A percentile compares a stretch with the other conserved stretches of the same genome.
phyloP scores from a whole-genome alignment of 2,113 vertebrate species.

The Gopherus flavomarginatus region DNA sequence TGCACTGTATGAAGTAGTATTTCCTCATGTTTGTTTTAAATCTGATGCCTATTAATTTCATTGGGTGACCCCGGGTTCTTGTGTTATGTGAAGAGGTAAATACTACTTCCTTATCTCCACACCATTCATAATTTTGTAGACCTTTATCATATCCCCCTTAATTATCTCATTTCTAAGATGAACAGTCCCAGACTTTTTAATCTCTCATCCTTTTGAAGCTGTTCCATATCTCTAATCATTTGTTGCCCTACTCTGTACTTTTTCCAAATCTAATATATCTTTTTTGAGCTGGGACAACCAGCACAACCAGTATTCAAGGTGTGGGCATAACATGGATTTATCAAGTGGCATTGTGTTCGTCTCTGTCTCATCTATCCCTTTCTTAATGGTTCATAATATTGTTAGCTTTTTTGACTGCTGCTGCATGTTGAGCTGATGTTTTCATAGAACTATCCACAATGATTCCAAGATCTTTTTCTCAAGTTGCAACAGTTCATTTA shows the following conservation, averaged over 20 bases:
- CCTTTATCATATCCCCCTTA: no score
- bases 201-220: no score
- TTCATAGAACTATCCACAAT: not conserved
- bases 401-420: not conserved
- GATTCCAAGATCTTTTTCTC: not conserved
- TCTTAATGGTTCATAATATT: no score
- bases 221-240: no score
- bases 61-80: no score
- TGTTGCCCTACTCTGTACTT: not conserved
- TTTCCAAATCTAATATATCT: not conserved
- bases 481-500: not conserved
- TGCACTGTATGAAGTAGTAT: not conserved
- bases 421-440: not conserved
- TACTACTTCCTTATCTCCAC: no score
- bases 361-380: not conserved
- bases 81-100: no score
- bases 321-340: not conserved
- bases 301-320: not conserved
- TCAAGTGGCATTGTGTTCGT: not conserved
- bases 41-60: no score
- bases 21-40: not conserved
- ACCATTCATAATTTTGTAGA: no score
- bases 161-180: no score
- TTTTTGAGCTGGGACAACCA: not conserved
- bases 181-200: no score